Percentiles rank a stretch among this genome's conserved stretches.
phyloP scores from a whole-genome alignment of 2,888 invertebrate genomes.

The Phalangium opilio region DNA sequence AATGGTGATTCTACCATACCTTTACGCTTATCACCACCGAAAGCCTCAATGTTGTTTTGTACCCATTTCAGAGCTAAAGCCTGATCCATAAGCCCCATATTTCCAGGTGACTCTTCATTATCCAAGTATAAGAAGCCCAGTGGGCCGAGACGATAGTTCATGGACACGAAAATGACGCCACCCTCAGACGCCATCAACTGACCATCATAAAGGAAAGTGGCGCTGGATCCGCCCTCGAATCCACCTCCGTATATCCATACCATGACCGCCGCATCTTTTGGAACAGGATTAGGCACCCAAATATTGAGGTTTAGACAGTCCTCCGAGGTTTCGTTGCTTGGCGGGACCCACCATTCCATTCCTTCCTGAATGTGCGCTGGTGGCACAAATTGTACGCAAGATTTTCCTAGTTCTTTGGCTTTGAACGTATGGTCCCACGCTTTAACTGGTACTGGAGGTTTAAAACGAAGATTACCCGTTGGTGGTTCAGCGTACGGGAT shows the following conservation, averaged over 20 bases:
- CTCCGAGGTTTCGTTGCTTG: slow-evolving; percentile 34
- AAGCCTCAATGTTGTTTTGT: slow-evolving; percentile 20
- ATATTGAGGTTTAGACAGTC: slow-evolving; percentile 73
- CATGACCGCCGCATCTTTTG: slow-evolving; percentile 49
- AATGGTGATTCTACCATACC: too few relatives aligned
- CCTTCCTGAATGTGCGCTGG: too few relatives aligned
- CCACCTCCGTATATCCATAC: slow-evolving; percentile 36
- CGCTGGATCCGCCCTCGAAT: slow-evolving; percentile 21
- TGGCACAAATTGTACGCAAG: slow-evolving; percentile 9
- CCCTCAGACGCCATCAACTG: slow-evolving; percentile 36
- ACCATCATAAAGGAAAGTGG: slow-evolving; percentile 35
- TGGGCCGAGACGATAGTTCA: slow-evolving; percentile 39
- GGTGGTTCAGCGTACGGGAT: slow-evolving; percentile 16
- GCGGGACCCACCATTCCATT: slow-evolving; percentile 1
- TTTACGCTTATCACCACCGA: too few relatives aligned
- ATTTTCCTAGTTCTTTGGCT: slow-evolving; percentile 6
- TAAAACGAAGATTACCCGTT: slow-evolving; percentile 7
- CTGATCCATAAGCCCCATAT: slow-evolving; percentile 27
- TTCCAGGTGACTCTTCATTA: slow-evolving; percentile 23
- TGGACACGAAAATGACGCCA: slow-evolving; percentile 37
- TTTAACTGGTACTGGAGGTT: slow-evolving; percentile 4
- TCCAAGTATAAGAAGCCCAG: slow-evolving; percentile 31
- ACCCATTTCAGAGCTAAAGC: slow-evolving; percentile 27
- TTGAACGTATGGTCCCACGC: slow-evolving; percentile 9
- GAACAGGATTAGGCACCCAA: slow-evolving; percentile 41